Base-by-base conservation (phyloP, 1,140 invertebrate genomes). In the Melipona quadrifasciata region DNA sequence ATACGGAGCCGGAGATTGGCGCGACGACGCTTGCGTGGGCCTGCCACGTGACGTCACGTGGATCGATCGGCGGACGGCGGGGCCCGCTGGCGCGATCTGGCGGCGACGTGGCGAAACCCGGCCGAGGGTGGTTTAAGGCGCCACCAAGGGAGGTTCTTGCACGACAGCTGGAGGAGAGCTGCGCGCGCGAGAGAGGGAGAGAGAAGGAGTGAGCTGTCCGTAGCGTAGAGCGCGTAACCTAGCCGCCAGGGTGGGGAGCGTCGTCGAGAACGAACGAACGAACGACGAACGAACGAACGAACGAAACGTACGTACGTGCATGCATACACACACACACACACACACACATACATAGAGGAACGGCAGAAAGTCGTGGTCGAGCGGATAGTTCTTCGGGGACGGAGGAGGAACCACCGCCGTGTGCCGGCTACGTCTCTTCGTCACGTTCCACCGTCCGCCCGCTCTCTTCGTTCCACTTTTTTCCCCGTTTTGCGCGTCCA, bases 11-110 rank as follows among this genome's bases (percentile, higher is more conserved):
- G 39, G n/a, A 39, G 27, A 58, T 67, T 55, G n/a, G 47, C 51
- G 61, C 65, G 85, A 82, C 88, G 88, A 82, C 88, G 88, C 88
- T 89, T 92, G 78, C 88, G 83, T 85, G 80, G 82, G 6, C 39
- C 6, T 39, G 39, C 65, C 82, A 16, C 90, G 81, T 93, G 92
- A 93, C 91, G 91, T 91, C 92, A 93, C 81, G 86, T 39, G 91
- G 92, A 94, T 94, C 93, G 93, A 94, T 94, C 82, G 84, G 68
- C 14, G 86, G 47, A 76, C 82, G 65, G 77, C 73, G 86, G 86
- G 70, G 86, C 78, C 74, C 90, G 89, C 90, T 94, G 92, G 89
- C 87, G 93, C 93, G 90, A 94, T 92, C 93, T 94, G 89, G 80
- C 90, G 93, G 90, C 90, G 87, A 87, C 85, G 82, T 86, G 16